Conservation (phyloP, 2,888 invertebrate species). For the Eristalinus aeneus region DNA sequence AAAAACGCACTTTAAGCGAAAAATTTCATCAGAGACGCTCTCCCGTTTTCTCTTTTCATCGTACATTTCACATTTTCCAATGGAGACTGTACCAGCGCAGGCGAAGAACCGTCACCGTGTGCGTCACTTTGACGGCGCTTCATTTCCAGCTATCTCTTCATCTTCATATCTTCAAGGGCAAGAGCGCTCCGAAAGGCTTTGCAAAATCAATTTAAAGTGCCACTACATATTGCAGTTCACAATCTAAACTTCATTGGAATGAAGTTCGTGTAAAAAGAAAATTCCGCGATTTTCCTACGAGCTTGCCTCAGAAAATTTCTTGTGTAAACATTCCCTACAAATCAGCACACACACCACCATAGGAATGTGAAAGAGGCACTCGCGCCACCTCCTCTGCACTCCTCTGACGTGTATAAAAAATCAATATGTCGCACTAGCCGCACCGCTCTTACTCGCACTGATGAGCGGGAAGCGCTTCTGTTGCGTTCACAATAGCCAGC, state of each 20-base stretch:
- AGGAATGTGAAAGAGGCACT: not conserved
- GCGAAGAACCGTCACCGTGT: not conserved
- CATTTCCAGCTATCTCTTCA: not conserved
- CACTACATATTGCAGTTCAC: not conserved
- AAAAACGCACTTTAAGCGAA: not conserved
- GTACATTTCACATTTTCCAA: not conserved
- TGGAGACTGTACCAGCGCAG: not conserved
- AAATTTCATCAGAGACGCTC: not conserved
- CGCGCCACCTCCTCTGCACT: not conserved
- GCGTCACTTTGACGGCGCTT: not conserved
- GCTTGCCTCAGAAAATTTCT: not conserved
- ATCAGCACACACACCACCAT: not conserved
- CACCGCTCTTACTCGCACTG: slow-evolving; percentile 5
- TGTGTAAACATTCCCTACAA: slow-evolving; percentile 37
- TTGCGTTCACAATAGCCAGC: slow-evolving; percentile 71
- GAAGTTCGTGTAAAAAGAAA: not conserved
- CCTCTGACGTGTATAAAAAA: slow-evolving; percentile 8
- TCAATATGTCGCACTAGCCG: slow-evolving; percentile 24
- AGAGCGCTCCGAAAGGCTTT: not conserved
- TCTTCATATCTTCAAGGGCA: not conserved
- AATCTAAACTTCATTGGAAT: not conserved
- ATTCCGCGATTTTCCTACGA: not conserved
- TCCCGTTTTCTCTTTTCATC: not conserved
- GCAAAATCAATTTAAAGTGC: not conserved
- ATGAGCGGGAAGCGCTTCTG: not conserved